Evolutionary conservation across 2,797 vertebrate species (phyloP).

Genomic region (Enteromius viviparus): DNA sequence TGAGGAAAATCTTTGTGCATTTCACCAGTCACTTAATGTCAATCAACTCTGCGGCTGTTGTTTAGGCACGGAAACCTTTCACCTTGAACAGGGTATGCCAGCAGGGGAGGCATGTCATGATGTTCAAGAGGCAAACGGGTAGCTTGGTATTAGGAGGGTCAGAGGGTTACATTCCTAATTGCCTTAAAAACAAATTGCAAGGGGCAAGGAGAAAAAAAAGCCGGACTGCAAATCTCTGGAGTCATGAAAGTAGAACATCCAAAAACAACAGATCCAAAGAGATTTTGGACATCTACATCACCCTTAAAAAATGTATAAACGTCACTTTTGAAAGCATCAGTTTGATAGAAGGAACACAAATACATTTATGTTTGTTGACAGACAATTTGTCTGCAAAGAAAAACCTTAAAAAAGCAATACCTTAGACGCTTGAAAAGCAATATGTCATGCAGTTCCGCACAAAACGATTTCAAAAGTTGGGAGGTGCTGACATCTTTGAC

Average conservation of each 20-base stretch:
- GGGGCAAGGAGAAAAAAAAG: constrained; percentile 1
- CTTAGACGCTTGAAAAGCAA: background rate
- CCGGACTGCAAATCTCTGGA: background rate
- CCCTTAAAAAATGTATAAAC: background rate
- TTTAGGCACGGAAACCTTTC: constrained; percentile 45
- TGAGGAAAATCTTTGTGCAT: constrained; percentile 31
- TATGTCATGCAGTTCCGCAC: background rate
- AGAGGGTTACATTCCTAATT: constrained; percentile 45
- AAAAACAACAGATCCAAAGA: background rate
- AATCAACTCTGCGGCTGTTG: constrained; percentile 37
- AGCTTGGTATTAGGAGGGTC: constrained; percentile 41
- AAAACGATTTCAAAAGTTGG: background rate
- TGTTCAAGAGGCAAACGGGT: constrained; percentile 26
- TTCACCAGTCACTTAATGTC: constrained; percentile 38
- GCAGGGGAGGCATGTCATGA: constrained; percentile 42
- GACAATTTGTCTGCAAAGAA: background rate
- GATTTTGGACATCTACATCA: too few species aligned
- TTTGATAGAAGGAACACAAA: background rate
- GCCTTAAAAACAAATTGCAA: constrained; percentile 49
- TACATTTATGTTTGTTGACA: background rate
- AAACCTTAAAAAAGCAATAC: background rate
- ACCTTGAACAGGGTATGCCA: constrained; percentile 52
- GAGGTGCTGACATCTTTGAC: background rate
- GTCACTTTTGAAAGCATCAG: background rate
- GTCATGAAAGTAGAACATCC: background rate